A percentile compares a stretch with the other conserved stretches of the same genome.
These are phyloP conservation scores for Clostera curtula DNA, from an alignment of 2,888 invertebrate genomes.

Conservation along the genomic window DNA sequence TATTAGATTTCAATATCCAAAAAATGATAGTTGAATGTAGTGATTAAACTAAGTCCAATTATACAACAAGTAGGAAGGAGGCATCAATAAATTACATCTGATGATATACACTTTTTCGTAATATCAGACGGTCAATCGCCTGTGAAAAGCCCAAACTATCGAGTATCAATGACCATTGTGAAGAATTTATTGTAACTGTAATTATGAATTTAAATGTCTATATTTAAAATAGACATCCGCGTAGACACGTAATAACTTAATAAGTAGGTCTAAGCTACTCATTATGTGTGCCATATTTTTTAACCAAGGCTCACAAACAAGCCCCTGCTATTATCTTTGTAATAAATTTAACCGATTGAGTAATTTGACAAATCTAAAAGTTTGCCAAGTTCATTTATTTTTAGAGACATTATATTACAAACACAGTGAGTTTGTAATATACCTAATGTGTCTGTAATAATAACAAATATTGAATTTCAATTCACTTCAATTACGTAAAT, in stretches of 20 bases:
- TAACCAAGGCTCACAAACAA: neutral
- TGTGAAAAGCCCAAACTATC: slow-evolving; percentile 11
- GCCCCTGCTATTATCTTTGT: neutral
- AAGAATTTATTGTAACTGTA: slow-evolving; percentile 18
- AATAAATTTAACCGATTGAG: too few relatives aligned
- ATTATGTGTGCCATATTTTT: slow-evolving; percentile 1
- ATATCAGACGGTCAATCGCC: slow-evolving; percentile 4
- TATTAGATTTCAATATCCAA: too few relatives aligned
- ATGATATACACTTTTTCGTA: slow-evolving; percentile 21
- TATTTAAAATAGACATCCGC: slow-evolving; percentile 1
- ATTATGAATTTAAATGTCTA: slow-evolving; percentile 8
- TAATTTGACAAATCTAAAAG: too few relatives aligned
- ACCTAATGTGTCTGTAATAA: too few relatives aligned
- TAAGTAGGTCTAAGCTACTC: slow-evolving; percentile 4
- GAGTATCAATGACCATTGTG: slow-evolving; percentile 7
- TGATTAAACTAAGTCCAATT: too few relatives aligned
- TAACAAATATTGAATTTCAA: too few relatives aligned
- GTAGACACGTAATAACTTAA: slow-evolving; percentile 7
- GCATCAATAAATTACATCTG: slow-evolving; percentile 24
- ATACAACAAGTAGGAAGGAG: slow-evolving; percentile 24
- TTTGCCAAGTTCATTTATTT: too few relatives aligned
- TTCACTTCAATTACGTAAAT: too few relatives aligned
- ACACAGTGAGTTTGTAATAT: too few relatives aligned
- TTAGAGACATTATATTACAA: too few relatives aligned
- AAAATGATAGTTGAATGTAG: too few relatives aligned